These are phyloP conservation scores for Scophthalmus maximus DNA, from an alignment of 2,113 vertebrate species.

Conservation along the genomic window DNA sequence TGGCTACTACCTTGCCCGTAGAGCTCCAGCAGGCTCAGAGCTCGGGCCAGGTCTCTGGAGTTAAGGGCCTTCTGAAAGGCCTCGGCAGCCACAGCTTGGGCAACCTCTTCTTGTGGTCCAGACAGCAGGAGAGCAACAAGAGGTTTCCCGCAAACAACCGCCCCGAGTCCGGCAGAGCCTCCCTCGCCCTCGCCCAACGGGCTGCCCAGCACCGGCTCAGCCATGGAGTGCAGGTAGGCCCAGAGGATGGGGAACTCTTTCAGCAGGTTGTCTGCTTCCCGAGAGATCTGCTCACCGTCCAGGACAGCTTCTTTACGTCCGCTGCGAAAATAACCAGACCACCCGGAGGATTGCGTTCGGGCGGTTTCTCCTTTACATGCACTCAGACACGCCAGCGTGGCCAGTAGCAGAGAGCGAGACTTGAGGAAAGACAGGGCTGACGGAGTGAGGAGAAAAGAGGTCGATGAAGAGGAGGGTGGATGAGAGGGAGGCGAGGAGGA, in stretches of 20 bases:
- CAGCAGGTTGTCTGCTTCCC: constrained; percentile 88
- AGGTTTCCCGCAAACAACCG: constrained; percentile 84
- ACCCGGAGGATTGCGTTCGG: constrained; percentile 73
- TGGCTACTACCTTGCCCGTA: constrained; percentile 84
- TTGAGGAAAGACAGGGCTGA: constrained; percentile 92
- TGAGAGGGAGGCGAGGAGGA: constrained; percentile 40
- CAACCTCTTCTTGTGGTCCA: constrained; percentile 84
- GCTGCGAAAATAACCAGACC: constrained; percentile 88
- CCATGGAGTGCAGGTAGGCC: constrained; percentile 85
- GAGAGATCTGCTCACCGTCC: constrained; percentile 87
- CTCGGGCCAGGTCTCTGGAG: constrained; percentile 84
- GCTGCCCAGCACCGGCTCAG: constrained; percentile 81
- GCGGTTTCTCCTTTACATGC: constrained; percentile 76
- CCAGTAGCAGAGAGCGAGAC: constrained; percentile 87
- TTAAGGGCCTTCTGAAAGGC: constrained; percentile 88
- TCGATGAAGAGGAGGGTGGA: constrained; percentile 31
- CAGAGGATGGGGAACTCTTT: constrained; percentile 88
- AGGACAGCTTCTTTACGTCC: constrained; percentile 87
- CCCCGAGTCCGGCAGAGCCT: constrained; percentile 70
- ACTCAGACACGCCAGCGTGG: constrained; percentile 87
- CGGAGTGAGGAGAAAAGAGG: constrained; percentile 85
- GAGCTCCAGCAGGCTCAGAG: constrained; percentile 86
- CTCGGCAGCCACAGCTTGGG: constrained; percentile 80
- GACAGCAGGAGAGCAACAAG: constrained; percentile 85
- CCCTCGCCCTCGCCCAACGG: constrained; percentile 68